Base-by-base conservation (phyloP, 2,888 invertebrate species). In the Drosophila mimetica region DNA sequence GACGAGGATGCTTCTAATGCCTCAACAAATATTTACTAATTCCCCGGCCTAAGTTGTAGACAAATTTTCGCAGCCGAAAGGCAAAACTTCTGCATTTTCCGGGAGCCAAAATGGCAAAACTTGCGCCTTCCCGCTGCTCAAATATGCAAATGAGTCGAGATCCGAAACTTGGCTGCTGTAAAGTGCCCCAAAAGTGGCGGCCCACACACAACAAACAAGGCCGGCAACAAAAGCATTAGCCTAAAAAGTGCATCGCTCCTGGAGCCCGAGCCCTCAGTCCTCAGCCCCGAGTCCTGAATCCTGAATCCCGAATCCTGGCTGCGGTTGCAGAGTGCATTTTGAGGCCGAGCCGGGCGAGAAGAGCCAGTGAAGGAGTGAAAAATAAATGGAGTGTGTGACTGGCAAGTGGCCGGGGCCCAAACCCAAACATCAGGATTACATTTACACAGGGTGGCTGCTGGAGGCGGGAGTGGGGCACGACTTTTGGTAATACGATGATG, bases 331-430 rank as follows among this genome's bases (percentile, higher is more conserved):
- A 71, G 71, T 36, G 79, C 51, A 71, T 77, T 66, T 41, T 51
- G 55, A 47, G 61, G 57, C 70, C 65, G 70, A 39, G 53, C 66
- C 64, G 74, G 70, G 82, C 77, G 69, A 78, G 71, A 46, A 74
- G 53, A 66, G 53, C 70, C 50, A 58, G 60, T 53, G 65, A 71
- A 79, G 86, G 84, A 88, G 88, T 86, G 84, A 84, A 84, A 86
- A 84, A 78, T 88, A 84, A 84, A 88, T 84, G 84, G 84, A 86
- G 86, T 84, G 86, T 84, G 80, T 84, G 74, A 75, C 76, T 77
- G 51, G 72, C 51, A 57, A 63, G 67, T 59, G 48, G 50, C 28
- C 39, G 16, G 32, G n/a, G 47, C 61, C 39, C 71, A 47, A 60
- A 59, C 63, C 59, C 60, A 46, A 58, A 71, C 63, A 71, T 61